Conservation (phyloP, 2,113 vertebrate species). For the Antechinus stuartii region DNA sequence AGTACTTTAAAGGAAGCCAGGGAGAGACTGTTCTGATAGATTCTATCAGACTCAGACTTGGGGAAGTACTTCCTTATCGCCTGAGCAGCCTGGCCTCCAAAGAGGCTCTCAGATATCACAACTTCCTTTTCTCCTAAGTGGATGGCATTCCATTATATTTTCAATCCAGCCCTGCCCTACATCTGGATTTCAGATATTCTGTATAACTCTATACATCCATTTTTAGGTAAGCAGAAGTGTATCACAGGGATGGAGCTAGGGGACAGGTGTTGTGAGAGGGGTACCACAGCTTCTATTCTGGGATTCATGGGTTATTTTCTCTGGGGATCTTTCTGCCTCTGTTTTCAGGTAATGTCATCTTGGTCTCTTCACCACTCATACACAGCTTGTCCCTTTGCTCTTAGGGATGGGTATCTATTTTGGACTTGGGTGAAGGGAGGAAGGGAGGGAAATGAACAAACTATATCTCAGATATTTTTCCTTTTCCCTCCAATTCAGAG, state of each 20-base stretch:
- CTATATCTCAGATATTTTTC: neutral
- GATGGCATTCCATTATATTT: neutral
- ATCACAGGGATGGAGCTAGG: neutral
- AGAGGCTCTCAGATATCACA: neutral
- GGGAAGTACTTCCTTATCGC: neutral
- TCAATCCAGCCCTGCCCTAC: neutral
- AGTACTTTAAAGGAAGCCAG: neutral
- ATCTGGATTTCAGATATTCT: neutral
- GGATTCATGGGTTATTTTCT: neutral
- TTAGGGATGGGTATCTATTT: neutral
- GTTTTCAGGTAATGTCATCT: neutral
- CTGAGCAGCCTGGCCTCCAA: neutral
- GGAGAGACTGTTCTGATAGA: neutral
- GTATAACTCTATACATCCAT: neutral
- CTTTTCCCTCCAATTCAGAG: slow-evolving; percentile 74
- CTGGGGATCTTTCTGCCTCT: neutral
- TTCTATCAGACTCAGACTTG: neutral
- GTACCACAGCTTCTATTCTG: neutral
- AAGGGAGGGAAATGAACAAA: neutral
- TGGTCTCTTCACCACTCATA: neutral
- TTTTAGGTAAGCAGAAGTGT: neutral
- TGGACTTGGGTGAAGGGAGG: too few relatives aligned
- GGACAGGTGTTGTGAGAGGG: rapidly evolving
- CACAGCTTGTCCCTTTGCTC: neutral
- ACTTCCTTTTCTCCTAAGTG: neutral